Evolutionary conservation across 2,113 vertebrate species (phyloP), one percentile per base, ranked within the genome.

Genomic region (Grantiella picta): DNA sequence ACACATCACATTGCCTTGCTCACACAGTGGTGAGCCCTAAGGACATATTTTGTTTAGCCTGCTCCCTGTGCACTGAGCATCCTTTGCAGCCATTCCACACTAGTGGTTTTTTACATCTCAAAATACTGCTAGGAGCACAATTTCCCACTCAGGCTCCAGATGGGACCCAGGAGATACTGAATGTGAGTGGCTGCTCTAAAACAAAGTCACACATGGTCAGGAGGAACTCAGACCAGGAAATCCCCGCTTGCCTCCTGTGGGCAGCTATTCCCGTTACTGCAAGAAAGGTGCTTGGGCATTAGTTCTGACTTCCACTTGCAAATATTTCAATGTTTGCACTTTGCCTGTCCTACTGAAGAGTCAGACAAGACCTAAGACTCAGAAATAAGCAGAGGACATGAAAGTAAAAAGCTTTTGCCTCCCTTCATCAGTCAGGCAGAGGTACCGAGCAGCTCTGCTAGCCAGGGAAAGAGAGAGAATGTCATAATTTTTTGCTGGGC

Each of bases 81-180:
- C 92, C 90, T 95, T 93, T 0, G 1, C 80, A 94, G 94, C 75
- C 88, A 95, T 96, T 97, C 95, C 93, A 96, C 90, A 81, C 93
- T 89, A 69, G 72, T 93, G 95, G 70, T 86, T 97, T 90, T 95
- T 76, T 90, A 86, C 85, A 93, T 95, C 88, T 90, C 94, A 76
- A 42, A 97, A 95, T 84, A 93, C 88, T 89, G 94, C 96, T 94
- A 84, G 90, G 83, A 97, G 95, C 96, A 94, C 86, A 96, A 71
- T 96, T 95, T 93, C 88, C 93, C 93, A 95, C 94, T 95, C 84
- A 82, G 87, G 63, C 87, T 95, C 87, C 94, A 95, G 90, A 96
- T 92, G 93, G 80, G 92, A 94, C 92, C 82, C 94, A 79, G 80
- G 82, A 97, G 88, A 95, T 53, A 72, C 65, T 0, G 5, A 86